Percentiles rank a stretch among this genome's conserved stretches.
phyloP scores from a whole-genome alignment of 2,797 vertebrate genomes.

The Numenius phaeopus region DNA sequence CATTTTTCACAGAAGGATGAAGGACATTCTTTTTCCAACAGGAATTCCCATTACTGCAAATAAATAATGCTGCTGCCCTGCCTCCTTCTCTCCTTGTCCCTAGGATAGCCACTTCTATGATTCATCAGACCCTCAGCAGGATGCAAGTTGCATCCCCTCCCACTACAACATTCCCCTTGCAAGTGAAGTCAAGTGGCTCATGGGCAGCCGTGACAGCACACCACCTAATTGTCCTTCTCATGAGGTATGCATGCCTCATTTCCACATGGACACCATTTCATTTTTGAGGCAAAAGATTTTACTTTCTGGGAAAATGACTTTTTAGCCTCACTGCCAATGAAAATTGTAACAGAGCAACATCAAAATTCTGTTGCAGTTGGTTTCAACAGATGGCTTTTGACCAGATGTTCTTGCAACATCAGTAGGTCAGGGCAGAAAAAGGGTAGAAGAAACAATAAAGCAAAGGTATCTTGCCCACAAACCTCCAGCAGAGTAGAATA shows the following conservation, averaged over 20 bases:
- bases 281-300: not conserved
- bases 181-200: not conserved
- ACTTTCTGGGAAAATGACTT: not conserved
- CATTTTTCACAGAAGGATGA: not conserved
- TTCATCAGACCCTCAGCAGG: not conserved
- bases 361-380: not conserved
- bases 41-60: not conserved
- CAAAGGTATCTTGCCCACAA: not conserved
- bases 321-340: not conserved
- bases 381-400: not conserved
- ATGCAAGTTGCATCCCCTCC: not conserved
- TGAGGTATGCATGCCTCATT: not conserved
- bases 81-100: not conserved
- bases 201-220: not conserved
- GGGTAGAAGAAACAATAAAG: not conserved
- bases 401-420: not conserved
- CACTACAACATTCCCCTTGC: accelerated
- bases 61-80: not conserved
- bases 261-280: not conserved
- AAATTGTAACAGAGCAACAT: not conserved
- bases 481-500: not conserved
- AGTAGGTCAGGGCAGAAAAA: not conserved
- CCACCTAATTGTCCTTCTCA: not conserved
- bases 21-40: not conserved
- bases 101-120: not conserved